Evolutionary conservation across 2,888 invertebrate genomes (phyloP).

Genomic region (Cheilosia pagana): DNA sequence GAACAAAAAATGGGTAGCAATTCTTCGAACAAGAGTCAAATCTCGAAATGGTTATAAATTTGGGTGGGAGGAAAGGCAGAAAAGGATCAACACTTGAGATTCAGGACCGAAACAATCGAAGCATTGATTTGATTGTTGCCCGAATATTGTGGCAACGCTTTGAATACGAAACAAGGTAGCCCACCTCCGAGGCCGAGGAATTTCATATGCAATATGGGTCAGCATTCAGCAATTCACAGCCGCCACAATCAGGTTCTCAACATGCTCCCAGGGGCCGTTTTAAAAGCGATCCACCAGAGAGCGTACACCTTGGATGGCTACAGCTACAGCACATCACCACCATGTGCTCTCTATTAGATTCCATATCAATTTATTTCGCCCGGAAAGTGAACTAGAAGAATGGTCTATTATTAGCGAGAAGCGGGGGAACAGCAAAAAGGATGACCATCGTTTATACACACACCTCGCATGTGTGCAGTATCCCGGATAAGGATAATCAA

Average conservation of each 20-base stretch:
- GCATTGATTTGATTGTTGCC: constrained; percentile 73
- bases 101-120: constrained; percentile 58
- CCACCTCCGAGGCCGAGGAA: constrained; percentile 23
- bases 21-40: constrained; percentile 42
- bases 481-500: constrained; percentile 42
- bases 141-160: constrained; percentile 66
- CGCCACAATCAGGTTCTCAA: constrained; percentile 6
- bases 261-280: constrained; percentile 60
- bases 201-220: constrained; percentile 59
- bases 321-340: constrained; percentile 43
- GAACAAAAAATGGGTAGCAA: constrained; percentile 24
- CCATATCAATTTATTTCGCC: constrained; percentile 71
- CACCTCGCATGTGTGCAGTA: constrained; percentile 5
- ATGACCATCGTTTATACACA: constrained; percentile 55
- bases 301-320: constrained; percentile 19
- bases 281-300: constrained; percentile 58
- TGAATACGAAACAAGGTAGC: constrained; percentile 63
- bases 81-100: constrained; percentile 65
- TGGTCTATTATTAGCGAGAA: constrained; percentile 67
- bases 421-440: constrained; percentile 37
- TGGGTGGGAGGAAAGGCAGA: background rate
- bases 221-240: constrained; percentile 29
- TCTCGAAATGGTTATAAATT: constrained; percentile 66
- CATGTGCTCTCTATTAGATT: constrained; percentile 73
- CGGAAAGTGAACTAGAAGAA: constrained; percentile 71